A percentile compares a stretch with the other conserved stretches of the same genome.
Conservation (phyloP, 2,888 invertebrate genomes). For the Eupithecia subumbrata region DNA sequence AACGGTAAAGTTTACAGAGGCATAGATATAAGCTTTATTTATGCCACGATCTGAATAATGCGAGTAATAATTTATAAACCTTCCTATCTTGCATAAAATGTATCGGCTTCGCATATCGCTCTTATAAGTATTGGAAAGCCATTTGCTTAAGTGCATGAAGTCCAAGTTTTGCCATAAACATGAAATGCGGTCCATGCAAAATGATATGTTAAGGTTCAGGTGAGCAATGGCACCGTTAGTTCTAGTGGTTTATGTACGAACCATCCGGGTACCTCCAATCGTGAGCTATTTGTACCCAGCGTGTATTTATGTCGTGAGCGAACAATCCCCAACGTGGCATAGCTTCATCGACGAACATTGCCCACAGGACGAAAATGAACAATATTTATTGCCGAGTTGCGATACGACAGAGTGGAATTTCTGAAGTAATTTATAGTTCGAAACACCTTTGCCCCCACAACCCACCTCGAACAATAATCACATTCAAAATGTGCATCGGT, state of each 20-base stretch:
- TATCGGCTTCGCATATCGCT: conserved; percentile 68
- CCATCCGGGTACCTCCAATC: conserved; percentile 47
- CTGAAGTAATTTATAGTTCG: conserved; percentile 77
- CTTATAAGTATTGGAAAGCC: conserved; percentile 82
- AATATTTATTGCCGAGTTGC: conserved; percentile 75
- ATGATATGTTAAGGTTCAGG: conserved; percentile 79
- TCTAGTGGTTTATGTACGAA: conserved; percentile 40
- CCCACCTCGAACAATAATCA: conserved; percentile 42
- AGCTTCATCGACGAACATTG: conserved; percentile 69
- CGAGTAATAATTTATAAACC: conserved; percentile 68
- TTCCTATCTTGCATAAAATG: conserved; percentile 69
- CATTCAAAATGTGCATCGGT: conserved; percentile 10
- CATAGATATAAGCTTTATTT: conserved; percentile 48
- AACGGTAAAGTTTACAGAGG: conserved; percentile 35
- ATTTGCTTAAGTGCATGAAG: conserved; percentile 83
- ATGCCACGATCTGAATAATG: conserved; percentile 52
- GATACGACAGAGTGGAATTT: conserved; percentile 73
- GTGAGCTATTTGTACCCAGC: conserved; percentile 46
- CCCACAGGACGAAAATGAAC: conserved; percentile 76
- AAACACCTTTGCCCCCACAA: conserved; percentile 64
- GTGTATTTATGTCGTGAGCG: conserved; percentile 36
- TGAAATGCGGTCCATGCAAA: conserved; percentile 78
- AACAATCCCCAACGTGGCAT: conserved; percentile 55
- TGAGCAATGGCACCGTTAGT: conserved; percentile 53
- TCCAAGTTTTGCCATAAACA: conserved; percentile 82